Evolutionary conservation across 2,113 vertebrate species (phyloP), one percentile per base, ranked within the genome.

Genomic region (Coturnix japonica): DNA sequence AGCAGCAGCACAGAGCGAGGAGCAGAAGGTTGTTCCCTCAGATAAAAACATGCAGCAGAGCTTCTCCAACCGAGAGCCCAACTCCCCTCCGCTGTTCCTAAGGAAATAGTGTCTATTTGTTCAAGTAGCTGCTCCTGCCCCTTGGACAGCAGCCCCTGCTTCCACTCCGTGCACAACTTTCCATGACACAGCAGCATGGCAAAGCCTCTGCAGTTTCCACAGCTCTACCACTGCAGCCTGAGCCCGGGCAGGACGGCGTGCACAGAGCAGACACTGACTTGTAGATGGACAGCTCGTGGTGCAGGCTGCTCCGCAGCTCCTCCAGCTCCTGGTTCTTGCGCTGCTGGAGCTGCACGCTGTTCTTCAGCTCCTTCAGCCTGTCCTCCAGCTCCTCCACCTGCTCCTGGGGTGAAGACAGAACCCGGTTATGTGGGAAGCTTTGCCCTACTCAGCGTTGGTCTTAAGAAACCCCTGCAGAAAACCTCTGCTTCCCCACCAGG

Each of bases 271-370:
- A 53, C 51, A 63, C 60, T 39, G 60, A 98, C 99, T 98, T 99
- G 95, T 98, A 99, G 66, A 97, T 96, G 73, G 97, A 94, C 25
- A 99, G 97, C 83, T 99, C 98, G 56, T 97, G 94, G 21, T 97
- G 94, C 7, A 99, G 98, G 71, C 95, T 98, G 88, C 96, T 98
- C 95, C 97, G 98, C 86, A 98, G 82, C 65, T 98, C 98, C 81
- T 99, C 98, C 84, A 98, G 97, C 70, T 99, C 98, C 87, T 98
- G 98, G 60, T 97, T 99, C 97, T 98, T 98, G 95, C 96, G 98
- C 73, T 98, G 98, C 95, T 99, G 99, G 72, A 99, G 97, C 75
- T 97, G 97, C 1, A 99, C 96, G 37, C 98, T 98, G 0, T 97
- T 99, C 96, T 97, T 99, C 87, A 99, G 94, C 78, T 98, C 97